Evolutionary conservation across 2,113 vertebrate genomes (phyloP), one percentile per base, ranked within the genome.

Genomic region (Alexandromys fortis): DNA sequence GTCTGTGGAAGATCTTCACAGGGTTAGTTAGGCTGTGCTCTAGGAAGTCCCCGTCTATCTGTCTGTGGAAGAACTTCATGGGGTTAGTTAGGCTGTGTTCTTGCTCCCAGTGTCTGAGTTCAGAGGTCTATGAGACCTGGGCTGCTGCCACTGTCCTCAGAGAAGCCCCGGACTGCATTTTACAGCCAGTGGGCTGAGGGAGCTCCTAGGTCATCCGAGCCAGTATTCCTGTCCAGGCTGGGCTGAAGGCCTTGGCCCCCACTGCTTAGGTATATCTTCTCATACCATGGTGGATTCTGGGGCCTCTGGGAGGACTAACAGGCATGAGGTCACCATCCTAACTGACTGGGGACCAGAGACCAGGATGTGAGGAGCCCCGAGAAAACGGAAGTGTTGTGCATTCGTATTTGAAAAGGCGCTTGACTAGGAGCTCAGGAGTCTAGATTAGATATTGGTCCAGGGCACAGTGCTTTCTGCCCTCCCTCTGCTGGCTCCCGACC

Each of bases 251-350:
- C 5, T 30, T 5, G 17, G 30, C 61, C 63, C 1, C 45, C 33
- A 28, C 33, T 52, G 5, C 5, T 21, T 21, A 55, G 65, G 11
- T n/a, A 35, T 33, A 19, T 89, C 67, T 55, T 75, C 67, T 52
- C 24, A 17, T 38, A 13, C 49, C 0, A 1, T 9, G 9, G 16
- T 35, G 24, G 7, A 8, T 65, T 52, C 58, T 21, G 82, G 68
- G 26, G 4, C 10, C 24, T 52, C 24, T 42, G 49, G 72, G 26
- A 52, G 11, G 58, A 14, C 12, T 19, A 73, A 7, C 22, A 35
- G 45, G 38, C 10, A 3, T 0, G 0, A 38, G 77, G 42, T 22
- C 35, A 33, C 4, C 0, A 0, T 67, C 42, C 70, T 45, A 0
- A 58, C 14, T 0, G 0, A 19, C 38, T n/a, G 42, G 70, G 30